Base-by-base conservation (phyloP, 1,140 invertebrate genomes). In the Caenorhabditis remanei region DNA sequence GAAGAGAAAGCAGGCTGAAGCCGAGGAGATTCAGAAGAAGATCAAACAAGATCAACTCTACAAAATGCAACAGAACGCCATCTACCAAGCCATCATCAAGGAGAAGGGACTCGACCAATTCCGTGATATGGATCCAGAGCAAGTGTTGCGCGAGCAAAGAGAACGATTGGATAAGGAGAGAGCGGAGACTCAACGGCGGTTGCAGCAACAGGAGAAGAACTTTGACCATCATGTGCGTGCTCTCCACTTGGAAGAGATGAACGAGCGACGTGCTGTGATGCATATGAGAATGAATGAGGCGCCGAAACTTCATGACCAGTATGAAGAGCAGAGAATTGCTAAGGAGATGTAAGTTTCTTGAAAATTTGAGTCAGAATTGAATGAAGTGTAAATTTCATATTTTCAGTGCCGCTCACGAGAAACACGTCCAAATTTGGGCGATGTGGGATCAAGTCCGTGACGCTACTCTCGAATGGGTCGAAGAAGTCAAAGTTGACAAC, bases 191-290 rank as follows among this genome's bases (percentile, higher is more conserved):
- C 88, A 89, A 87, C 21, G 89, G 14, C 58, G 82, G 2, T 41
- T 88, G 41, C 63, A 85, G 84, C 84, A 86, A 53, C 87, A 90
- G 48, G 92, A 93, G 85, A 93, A 92, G 83, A 93, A 93, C 63
- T 93, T 90, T 48, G 92, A 93, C 84, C 88, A 93, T 85, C 86
- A 79, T 11, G 87, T 93, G 21, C 85, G 92, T 16, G 92, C 93
- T 24, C 87, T 92, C 41, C 91, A 93, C 85, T 58, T 92, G 32
- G 92, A 92, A 84, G 92, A 92, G 87, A 87, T 93, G 83, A 46
- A 83, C 48, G 82, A 90, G 14, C 85, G 89, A 32, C 90, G 91
- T 46, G 40, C 90, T n/a, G 43, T 90, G 19, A 90, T 89, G 14
- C 87, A 89, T 7, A 84, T 89, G 58, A 24, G 87, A 13, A 32